Conservation (phyloP, 2,888 invertebrate species). For the Brassicogethes aeneus region DNA sequence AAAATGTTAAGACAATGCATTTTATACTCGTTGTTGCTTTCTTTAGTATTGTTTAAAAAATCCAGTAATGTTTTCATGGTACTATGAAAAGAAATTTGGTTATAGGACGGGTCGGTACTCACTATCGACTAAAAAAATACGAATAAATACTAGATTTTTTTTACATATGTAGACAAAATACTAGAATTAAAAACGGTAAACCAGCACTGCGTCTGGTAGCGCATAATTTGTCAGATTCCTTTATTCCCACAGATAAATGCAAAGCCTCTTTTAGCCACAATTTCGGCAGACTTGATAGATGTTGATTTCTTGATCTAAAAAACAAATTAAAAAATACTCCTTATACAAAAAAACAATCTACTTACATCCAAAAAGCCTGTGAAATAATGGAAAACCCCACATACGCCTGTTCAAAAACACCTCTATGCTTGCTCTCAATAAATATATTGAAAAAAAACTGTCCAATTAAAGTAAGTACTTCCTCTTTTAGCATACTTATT, state of each 20-base stretch:
- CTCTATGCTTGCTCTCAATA: slow-evolving; percentile 78
- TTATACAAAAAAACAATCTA: slow-evolving; percentile 6
- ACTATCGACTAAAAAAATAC: slow-evolving; percentile 57
- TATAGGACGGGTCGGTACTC: slow-evolving; percentile 55
- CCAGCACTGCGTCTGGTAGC: slow-evolving; percentile 90
- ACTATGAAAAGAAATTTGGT: slow-evolving; percentile 39
- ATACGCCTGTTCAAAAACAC: slow-evolving; percentile 95
- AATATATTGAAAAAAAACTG: slow-evolving; percentile 59
- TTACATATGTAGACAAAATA: slow-evolving; percentile 27
- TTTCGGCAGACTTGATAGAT: slow-evolving; percentile 51
- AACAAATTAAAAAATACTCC: slow-evolving; percentile 2
- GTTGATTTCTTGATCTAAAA: slow-evolving; percentile 31
- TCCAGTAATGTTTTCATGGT: slow-evolving; percentile 49
- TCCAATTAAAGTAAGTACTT: slow-evolving; percentile 51
- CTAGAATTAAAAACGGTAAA: slow-evolving; percentile 85
- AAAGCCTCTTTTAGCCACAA: slow-evolving; percentile 57
- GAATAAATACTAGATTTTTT: not conserved
- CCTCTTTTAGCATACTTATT: slow-evolving; percentile 39
- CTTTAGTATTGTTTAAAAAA: slow-evolving; percentile 34
- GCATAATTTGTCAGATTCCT: slow-evolving; percentile 50
- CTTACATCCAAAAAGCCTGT: slow-evolving; percentile 55
- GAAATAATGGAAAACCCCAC: slow-evolving; percentile 77
- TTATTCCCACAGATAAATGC: slow-evolving; percentile 44
- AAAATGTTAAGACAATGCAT: slow-evolving; percentile 83
- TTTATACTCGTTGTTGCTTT: slow-evolving; percentile 43